A percentile compares a stretch with the other conserved stretches of the same genome.
These are phyloP conservation scores for Drosophila pectinifera DNA, from an alignment of 1,140 invertebrate genomes.

Conservation along the genomic window DNA sequence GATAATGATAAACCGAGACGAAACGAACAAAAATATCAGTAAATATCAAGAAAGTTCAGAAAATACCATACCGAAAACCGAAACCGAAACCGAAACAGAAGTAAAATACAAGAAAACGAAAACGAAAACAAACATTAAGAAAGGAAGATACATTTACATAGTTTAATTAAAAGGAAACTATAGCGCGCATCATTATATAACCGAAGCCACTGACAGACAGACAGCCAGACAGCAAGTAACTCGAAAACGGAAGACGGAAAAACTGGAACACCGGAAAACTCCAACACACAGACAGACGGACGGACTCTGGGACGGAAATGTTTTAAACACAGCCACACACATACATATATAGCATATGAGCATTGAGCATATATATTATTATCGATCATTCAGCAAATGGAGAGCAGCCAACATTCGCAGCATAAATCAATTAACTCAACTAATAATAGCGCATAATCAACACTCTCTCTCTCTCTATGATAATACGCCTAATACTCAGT, in stretches of 20 bases:
- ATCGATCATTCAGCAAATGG: slow-evolving; percentile 44
- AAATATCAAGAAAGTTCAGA: slow-evolving; percentile 76
- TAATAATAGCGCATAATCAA: slow-evolving; percentile 54
- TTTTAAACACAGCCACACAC: slow-evolving; percentile 41
- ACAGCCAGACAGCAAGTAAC: not conserved
- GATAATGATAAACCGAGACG: slow-evolving; percentile 39
- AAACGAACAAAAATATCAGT: slow-evolving; percentile 74
- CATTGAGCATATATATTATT: slow-evolving; percentile 51
- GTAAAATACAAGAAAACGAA: not conserved
- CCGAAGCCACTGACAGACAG: slow-evolving; percentile 26
- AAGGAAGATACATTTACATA: slow-evolving; percentile 54
- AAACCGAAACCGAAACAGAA: slow-evolving; percentile 22
- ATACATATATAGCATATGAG: slow-evolving; percentile 46
- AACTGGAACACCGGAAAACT: slow-evolving; percentile 1
- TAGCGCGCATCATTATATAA: slow-evolving; percentile 74
- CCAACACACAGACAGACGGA: slow-evolving; percentile 29
- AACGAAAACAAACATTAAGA: slow-evolving; percentile 14
- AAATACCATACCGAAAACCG: slow-evolving; percentile 61
- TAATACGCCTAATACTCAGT: slow-evolving; percentile 41
- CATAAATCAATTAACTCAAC: slow-evolving; percentile 63
- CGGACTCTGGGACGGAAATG: slow-evolving; percentile 33
- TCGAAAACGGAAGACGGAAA: slow-evolving; percentile 2
- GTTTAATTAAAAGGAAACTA: slow-evolving; percentile 63
- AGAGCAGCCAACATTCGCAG: slow-evolving; percentile 55
- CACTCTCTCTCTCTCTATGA: slow-evolving; percentile 42